Base-by-base conservation (phyloP, 2,888 invertebrate genomes). In the Parnassius glacialis region DNA sequence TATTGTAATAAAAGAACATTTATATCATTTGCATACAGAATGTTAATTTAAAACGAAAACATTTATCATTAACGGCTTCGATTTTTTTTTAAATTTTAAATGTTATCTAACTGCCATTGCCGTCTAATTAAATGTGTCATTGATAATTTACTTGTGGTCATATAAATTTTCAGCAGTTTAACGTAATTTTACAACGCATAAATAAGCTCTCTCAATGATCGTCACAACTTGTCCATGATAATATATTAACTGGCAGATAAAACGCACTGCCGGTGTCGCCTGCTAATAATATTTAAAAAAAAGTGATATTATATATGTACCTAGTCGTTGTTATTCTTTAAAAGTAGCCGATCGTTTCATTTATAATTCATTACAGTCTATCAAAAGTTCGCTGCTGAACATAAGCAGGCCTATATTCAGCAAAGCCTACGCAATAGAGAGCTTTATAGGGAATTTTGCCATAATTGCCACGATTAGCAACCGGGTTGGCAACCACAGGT, bases 171-270 rank as follows among this genome's bases (percentile, higher is more conserved):
- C 65, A 64, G 65, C 67, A 65, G 64, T 64, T 74, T 65, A 71
- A 74, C 68, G 73, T 75, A 70, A 72, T 73, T 73, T 64, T 66
- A 68, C 64, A 67, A 72, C 67, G 68, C 72, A 77, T 82, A 81
- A 79, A 81, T 81, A 79, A 78, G 68, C 59, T 51, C 60, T 70
- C 66, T 74, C 78, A 76, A 76, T 79, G 76, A 75, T 50, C 71
- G 80, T 80, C 80, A 77, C 80, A 78, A 76, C 72, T 72, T 79
- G 61, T 61, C 57, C 52, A 57, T 20, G 47, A 10, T 42, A 16
- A 79, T 84, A 81, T 79, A 84, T 82, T 76, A 20, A 79, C 72
- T 70, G 74, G 71, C 80, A 78, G 76, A 79, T 76, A 78, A 82
- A 80, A 80, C 70, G 68, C 76, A 68, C 76, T 76, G 74, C 71